A percentile compares a stretch with the other conserved stretches of the same genome.
Conservation (phyloP, 1,140 invertebrate genomes). For the Caenorhabditis latens region DNA sequence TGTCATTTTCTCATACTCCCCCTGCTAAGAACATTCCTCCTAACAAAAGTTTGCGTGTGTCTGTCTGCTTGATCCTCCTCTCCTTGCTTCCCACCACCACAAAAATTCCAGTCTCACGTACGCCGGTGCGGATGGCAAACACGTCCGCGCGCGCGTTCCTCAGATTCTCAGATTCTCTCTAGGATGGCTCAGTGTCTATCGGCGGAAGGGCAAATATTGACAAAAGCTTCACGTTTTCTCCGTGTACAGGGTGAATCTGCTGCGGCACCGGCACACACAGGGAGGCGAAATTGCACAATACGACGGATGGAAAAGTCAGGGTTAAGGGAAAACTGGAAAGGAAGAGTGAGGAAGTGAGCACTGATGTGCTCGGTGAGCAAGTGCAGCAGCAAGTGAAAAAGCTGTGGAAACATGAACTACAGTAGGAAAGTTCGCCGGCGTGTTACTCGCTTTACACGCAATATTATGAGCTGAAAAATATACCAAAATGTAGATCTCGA, state of each 20-base stretch:
- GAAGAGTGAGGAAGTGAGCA: too few relatives aligned
- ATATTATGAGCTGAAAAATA: too few relatives aligned
- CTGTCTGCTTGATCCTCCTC: neutral
- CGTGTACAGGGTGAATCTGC: constrained; percentile 43
- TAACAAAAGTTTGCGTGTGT: neutral
- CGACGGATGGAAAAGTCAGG: constrained; percentile 24
- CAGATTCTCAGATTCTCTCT: constrained; percentile 10
- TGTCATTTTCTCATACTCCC: constrained; percentile 36
- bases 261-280: neutral
- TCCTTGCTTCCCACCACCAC: neutral
- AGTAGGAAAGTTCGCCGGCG: too few relatives aligned
- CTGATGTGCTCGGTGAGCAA: constrained; percentile 1
- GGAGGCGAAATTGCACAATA: constrained; percentile 30
- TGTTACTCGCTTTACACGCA: too few relatives aligned
- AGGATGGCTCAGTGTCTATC: neutral
- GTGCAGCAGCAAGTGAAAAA: neutral
- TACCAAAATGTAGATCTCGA: too few relatives aligned
- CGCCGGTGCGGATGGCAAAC: constrained; percentile 1
- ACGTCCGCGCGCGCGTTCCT: constrained; percentile 24
- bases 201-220: constrained; percentile 46
- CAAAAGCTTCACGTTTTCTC: constrained; percentile 54
- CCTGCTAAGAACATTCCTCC: constrained; percentile 26
- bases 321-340: constrained; percentile 49
- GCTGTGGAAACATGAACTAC: constrained; percentile 11
- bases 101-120: constrained; percentile 52